phyloP scores from a whole-genome alignment of 2,888 invertebrate genomes.

The Leistus spinibarbis region DNA sequence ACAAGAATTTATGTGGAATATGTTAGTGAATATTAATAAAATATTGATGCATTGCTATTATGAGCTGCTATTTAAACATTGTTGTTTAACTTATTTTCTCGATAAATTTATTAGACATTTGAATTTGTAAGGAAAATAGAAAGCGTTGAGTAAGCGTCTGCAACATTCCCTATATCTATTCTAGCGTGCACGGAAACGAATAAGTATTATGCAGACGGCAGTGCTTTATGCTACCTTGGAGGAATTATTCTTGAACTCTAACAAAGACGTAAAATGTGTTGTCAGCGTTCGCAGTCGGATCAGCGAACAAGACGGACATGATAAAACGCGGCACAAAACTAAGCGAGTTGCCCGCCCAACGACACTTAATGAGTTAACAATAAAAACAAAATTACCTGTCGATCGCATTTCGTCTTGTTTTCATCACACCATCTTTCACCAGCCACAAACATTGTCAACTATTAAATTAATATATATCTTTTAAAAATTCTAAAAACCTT shows the following conservation, averaged over 20 bases:
- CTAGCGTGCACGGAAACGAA: too few relatives aligned
- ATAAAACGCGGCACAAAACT: not conserved
- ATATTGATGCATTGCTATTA: too few relatives aligned
- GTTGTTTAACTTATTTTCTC: too few relatives aligned
- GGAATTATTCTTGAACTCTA: not conserved
- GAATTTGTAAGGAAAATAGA: too few relatives aligned
- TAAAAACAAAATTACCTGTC: conserved; percentile 22
- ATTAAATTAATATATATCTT: not conserved
- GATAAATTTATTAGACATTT: too few relatives aligned
- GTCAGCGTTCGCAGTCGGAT: not conserved
- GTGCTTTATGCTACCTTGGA: too few relatives aligned
- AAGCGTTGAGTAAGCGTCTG: too few relatives aligned
- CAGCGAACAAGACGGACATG: not conserved
- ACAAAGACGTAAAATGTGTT: not conserved
- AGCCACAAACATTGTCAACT: not conserved
- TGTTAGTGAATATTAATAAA: too few relatives aligned
- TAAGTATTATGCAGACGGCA: too few relatives aligned
- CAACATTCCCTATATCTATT: too few relatives aligned
- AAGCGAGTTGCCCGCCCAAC: not conserved
- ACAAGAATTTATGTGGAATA: too few relatives aligned
- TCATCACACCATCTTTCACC: not conserved
- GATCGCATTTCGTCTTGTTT: not conserved
- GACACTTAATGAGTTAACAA: conserved; percentile 4
- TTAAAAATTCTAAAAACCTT: not conserved
- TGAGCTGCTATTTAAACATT: too few relatives aligned